Percentiles rank a stretch among this genome's conserved stretches.
Conservation (phyloP, 2,888 invertebrate genomes). For the Cataglyphis rosenhaueri region DNA sequence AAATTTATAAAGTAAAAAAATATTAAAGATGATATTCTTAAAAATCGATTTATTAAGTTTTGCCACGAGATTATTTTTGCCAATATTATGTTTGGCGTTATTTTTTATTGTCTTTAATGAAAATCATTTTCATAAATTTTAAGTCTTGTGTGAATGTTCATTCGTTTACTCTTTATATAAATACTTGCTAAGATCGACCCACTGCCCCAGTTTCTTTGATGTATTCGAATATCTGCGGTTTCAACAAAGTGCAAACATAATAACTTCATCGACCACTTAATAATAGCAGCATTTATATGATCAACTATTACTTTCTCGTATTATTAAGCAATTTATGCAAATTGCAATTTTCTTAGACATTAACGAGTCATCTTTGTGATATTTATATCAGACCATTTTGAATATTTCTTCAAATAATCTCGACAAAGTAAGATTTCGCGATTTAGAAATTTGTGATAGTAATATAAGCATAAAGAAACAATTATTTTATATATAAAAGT, state of each 20-base stretch:
- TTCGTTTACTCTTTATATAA: conserved; percentile 31
- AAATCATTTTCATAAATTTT: conserved; percentile 7
- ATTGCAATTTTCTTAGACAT: conserved; percentile 12
- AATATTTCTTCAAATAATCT: neutral
- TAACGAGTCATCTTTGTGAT: neutral
- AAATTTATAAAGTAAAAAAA: neutral
- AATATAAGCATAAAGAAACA: neutral
- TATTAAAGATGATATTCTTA: neutral
- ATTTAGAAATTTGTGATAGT: neutral
- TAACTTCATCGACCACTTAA: conserved; percentile 3
- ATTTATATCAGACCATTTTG: neutral
- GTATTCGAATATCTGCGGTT: conserved; percentile 29
- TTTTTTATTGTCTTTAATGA: neutral
- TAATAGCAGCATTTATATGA: neutral
- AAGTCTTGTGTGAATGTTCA: conserved; percentile 13
- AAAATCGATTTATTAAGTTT: neutral
- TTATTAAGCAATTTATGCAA: neutral
- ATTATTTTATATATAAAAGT: conserved; percentile 4
- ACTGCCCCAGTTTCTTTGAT: conserved; percentile 63
- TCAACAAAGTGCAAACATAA: conserved; percentile 32
- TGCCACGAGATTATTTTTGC: neutral
- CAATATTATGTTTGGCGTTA: neutral
- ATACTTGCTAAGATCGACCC: conserved; percentile 56
- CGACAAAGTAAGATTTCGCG: neutral
- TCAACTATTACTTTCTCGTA: conserved; percentile 16